Conservation (phyloP, 2,797 vertebrate genomes). For the Toxotes lorentzi region DNA sequence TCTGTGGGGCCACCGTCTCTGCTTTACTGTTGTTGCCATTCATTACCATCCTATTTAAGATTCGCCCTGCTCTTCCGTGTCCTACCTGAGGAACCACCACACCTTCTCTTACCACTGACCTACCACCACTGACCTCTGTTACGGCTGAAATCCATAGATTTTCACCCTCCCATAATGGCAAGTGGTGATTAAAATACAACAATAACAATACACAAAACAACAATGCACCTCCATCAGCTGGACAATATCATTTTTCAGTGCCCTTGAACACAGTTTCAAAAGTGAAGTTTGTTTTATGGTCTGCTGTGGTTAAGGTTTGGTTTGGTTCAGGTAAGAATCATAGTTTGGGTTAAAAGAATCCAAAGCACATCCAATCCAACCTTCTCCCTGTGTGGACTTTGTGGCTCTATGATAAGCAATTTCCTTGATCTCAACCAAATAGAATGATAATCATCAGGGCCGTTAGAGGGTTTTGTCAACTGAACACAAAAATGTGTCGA, state of each 20-base stretch:
- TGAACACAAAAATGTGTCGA: too few species aligned
- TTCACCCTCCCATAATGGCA: neutral
- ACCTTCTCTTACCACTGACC: neutral
- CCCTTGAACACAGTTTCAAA: too few species aligned
- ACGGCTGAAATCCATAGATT: neutral
- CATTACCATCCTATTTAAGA: neutral
- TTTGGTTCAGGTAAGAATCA: too few species aligned
- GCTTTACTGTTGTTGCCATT: conserved; percentile 24
- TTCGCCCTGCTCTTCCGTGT: neutral
- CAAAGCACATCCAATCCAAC: neutral
- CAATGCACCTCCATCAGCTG: too few species aligned
- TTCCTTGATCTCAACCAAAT: too few species aligned
- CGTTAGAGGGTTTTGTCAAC: too few species aligned
- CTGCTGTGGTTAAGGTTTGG: too few species aligned
- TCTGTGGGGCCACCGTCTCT: neutral
- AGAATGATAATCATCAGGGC: too few species aligned
- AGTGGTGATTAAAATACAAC: neutral
- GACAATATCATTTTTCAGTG: too few species aligned
- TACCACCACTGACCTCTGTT: neutral
- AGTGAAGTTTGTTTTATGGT: too few species aligned
- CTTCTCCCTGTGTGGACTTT: neutral
- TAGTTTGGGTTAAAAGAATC: neutral
- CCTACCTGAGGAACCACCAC: neutral
- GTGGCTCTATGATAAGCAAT: neutral
- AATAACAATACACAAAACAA: too few species aligned